Evolutionary conservation across 2,888 invertebrate species (phyloP).

Genomic region (Eupithecia exiguata): DNA sequence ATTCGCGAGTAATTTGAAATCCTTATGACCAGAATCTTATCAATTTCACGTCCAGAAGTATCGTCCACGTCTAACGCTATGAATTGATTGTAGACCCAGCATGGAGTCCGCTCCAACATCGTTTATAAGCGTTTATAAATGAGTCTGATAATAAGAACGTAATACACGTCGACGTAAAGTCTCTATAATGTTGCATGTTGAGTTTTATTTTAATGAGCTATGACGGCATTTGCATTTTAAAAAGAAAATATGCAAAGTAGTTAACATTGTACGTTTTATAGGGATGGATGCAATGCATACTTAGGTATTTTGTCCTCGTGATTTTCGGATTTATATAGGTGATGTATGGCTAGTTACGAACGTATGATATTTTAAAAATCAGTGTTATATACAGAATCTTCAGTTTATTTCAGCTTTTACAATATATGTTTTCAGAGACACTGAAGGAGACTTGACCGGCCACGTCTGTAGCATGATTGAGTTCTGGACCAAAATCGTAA

Average conservation of each 20-base stretch:
- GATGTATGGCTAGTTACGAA: neutral
- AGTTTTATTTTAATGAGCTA: slow-evolving; percentile 46
- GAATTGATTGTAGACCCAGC: slow-evolving; percentile 78
- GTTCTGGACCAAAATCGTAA: neutral
- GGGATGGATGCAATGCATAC: slow-evolving; percentile 18
- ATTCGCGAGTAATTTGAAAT: neutral
- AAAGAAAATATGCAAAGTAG: slow-evolving; percentile 44
- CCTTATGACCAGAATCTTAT: neutral
- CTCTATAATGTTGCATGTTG: slow-evolving; percentile 45
- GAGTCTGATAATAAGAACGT: slow-evolving; percentile 55
- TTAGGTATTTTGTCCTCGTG: neutral
- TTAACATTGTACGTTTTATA: slow-evolving; percentile 30
- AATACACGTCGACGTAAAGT: slow-evolving; percentile 40
- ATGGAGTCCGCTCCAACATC: slow-evolving; percentile 66
- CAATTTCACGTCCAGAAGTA: slow-evolving; percentile 31
- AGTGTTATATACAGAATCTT: neutral
- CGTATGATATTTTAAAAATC: neutral
- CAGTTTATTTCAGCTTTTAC: neutral
- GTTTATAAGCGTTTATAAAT: slow-evolving; percentile 72
- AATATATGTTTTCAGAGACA: neutral
- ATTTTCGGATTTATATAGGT: neutral
- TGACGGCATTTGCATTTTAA: slow-evolving; percentile 45
- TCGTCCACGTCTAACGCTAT: slow-evolving; percentile 54
- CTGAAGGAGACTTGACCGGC: neutral
- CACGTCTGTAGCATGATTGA: neutral